Evolutionary conservation across 2,113 vertebrate genomes (phyloP), one percentile per base, ranked within the genome.

Genomic region (Sialia sialis): DNA sequence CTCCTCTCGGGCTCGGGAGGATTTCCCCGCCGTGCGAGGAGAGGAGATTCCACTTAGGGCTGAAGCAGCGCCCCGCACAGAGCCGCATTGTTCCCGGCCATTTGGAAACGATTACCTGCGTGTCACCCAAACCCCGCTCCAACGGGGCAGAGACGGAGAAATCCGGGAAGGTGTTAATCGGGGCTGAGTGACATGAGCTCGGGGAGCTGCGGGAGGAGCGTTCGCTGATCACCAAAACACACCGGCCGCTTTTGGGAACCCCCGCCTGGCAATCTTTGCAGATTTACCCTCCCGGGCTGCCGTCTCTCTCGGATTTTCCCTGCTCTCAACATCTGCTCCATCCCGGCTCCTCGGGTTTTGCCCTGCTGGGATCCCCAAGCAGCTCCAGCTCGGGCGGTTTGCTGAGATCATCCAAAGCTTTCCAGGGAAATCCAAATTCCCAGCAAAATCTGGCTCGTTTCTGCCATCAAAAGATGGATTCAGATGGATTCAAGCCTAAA

Each of bases 211-310:
- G 8, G 77, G 69, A 46, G 66, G 74, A 89, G 63, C 79, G 93
- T n/a, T n/a, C n/a, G n/a, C n/a, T 97, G 95, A 97, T 97, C 93
- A 94, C 94, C 95, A 96, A 97, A 97, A 96, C 96, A 97, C 81
- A 97, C 97, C 94, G 88, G 49, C 94, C 92, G 82, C 93, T 90
- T 95, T 82, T 85, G 38, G 63, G 59, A 2, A 88, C 92, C 91
- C 91, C 89, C 81, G 76, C 3, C 89, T 95, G 96, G 85, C 96
- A 97, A 96, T 96, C 95, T 93, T 83, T 75, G 48, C 93, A 94
- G 95, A 96, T 97, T 97, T 97, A 96, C 87, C 41, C 68, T 89
- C 72, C 32, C 29, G 34, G 93, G 87, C 91, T 93, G 93, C 86
- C n/a, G 73, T 17, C 51, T 87, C 74, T 56, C 30, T 56, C 16